A percentile compares a stretch with the other conserved stretches of the same genome.
Evolutionary conservation across 2,888 invertebrate genomes (phyloP).

Genomic region (Zhengitettix transpicula): DNA sequence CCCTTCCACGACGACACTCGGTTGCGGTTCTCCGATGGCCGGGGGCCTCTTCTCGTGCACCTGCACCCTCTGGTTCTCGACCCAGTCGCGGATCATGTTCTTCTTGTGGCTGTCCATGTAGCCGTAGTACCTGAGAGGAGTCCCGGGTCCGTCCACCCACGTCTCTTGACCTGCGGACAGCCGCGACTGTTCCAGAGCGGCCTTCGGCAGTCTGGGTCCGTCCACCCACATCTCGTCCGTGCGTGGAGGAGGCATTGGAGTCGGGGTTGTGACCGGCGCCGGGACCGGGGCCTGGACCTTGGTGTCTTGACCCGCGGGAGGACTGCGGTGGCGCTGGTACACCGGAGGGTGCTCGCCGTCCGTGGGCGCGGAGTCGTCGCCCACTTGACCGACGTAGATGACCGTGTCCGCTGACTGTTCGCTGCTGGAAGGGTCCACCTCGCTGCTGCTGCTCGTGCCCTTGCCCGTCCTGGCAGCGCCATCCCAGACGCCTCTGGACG

Average conservation of each 20-base stretch:
- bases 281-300: too few species aligned
- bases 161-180: conserved; percentile 76
- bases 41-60: conserved; percentile 31
- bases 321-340: conserved; percentile 32
- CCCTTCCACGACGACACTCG: too few species aligned
- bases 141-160: conserved; percentile 81
- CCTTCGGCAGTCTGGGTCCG: conserved; percentile 77
- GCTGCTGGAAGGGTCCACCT: conserved; percentile 90
- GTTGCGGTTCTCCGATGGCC: too few species aligned
- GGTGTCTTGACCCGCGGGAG: conserved; percentile 34
- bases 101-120: conserved; percentile 88
- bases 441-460: conserved; percentile 56
- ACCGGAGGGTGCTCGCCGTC: conserved; percentile 88
- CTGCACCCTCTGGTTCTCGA: conserved; percentile 75
- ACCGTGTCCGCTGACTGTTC: conserved; percentile 96
- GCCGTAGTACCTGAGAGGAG: conserved; percentile 36
- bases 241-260: too few species aligned
- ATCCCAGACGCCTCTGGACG: conserved; percentile 17
- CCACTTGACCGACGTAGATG: conserved; percentile 79
- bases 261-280: too few species aligned
- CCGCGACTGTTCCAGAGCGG: conserved; percentile 59
- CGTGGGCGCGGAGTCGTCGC: conserved; percentile 60
- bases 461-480: too few species aligned
- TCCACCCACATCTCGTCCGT: conserved; percentile 90
- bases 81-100: conserved; percentile 86